Percentiles rank a stretch among this genome's conserved stretches.
These are phyloP conservation scores for Darevskia nairensis DNA, from an alignment of 2,797 vertebrate genomes.

Conservation along the genomic window DNA sequence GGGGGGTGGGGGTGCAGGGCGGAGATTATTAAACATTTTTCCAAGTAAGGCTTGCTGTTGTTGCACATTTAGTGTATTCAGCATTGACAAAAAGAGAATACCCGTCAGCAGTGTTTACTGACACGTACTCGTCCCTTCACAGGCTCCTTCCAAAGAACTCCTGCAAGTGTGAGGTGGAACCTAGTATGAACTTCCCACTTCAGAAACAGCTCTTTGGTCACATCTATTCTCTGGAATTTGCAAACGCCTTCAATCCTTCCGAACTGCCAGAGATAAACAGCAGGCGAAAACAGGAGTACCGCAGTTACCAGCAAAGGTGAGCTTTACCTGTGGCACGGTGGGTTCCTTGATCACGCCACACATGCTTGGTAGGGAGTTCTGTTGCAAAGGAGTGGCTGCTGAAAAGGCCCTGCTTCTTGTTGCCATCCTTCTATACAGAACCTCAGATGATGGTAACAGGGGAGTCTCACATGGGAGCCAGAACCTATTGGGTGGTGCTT, in stretches of 20 bases:
- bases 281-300: slow-evolving; percentile 78
- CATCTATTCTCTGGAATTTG: slow-evolving; percentile 72
- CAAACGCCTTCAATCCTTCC: slow-evolving; percentile 58
- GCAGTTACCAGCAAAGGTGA: slow-evolving; percentile 77
- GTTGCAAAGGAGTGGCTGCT: neutral
- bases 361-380: neutral
- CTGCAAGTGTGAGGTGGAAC: slow-evolving; percentile 78
- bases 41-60: no score
- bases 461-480: neutral
- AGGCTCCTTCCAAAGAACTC: slow-evolving; percentile 80
- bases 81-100: no score
- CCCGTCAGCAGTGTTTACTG: neutral
- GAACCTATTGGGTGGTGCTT: no score
- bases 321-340: neutral
- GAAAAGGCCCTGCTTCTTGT: neutral
- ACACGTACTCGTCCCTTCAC: neutral
- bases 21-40: neutral
- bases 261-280: slow-evolving; percentile 73
- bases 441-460: neutral
- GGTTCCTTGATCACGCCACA: neutral
- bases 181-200: slow-evolving; percentile 75
- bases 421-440: neutral
- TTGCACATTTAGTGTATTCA: neutral
- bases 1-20: no score
- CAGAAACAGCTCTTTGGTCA: slow-evolving; percentile 74